Conservation (phyloP, 2,888 invertebrate species). For the Caenorhabditis afra region DNA sequence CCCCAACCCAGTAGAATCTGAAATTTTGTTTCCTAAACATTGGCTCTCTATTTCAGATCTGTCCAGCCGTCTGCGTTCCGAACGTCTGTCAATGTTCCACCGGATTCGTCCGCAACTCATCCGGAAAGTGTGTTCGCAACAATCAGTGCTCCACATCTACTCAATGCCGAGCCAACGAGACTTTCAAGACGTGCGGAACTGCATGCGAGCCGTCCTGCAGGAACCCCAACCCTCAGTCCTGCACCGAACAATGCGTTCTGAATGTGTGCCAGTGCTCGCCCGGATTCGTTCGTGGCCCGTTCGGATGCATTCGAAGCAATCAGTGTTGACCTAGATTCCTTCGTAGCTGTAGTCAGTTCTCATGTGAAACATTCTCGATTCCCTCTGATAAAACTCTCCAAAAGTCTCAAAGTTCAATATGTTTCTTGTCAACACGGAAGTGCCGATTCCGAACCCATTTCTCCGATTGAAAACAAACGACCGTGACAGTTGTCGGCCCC, state of each 20-base stretch:
- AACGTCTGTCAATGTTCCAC: conserved; percentile 14
- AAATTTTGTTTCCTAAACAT: too few relatives aligned
- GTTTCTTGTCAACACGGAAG: too few relatives aligned
- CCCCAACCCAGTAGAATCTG: not conserved
- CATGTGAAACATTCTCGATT: too few relatives aligned
- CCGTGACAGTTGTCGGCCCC: too few relatives aligned
- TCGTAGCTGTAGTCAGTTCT: too few relatives aligned
- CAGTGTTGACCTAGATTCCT: too few relatives aligned
- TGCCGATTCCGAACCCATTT: too few relatives aligned
- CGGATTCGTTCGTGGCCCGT: conserved; percentile 8
- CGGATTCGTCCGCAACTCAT: conserved; percentile 1
- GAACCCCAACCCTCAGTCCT: conserved; percentile 8
- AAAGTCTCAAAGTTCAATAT: too few relatives aligned
- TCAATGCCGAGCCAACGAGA: conserved; percentile 9
- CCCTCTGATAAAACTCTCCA: too few relatives aligned
- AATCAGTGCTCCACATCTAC: too few relatives aligned
- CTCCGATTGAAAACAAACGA: too few relatives aligned
- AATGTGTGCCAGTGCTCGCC: conserved; percentile 18
- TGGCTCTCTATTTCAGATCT: not conserved
- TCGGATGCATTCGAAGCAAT: not conserved
- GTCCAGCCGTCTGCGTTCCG: not conserved
- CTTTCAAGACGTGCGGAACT: conserved; percentile 10
- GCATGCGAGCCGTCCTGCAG: conserved; percentile 17
- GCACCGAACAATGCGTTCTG: conserved; percentile 8
- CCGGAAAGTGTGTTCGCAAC: too few relatives aligned